phyloP scores from a whole-genome alignment of 2,113 vertebrate genomes.

The Corapipo altera region DNA sequence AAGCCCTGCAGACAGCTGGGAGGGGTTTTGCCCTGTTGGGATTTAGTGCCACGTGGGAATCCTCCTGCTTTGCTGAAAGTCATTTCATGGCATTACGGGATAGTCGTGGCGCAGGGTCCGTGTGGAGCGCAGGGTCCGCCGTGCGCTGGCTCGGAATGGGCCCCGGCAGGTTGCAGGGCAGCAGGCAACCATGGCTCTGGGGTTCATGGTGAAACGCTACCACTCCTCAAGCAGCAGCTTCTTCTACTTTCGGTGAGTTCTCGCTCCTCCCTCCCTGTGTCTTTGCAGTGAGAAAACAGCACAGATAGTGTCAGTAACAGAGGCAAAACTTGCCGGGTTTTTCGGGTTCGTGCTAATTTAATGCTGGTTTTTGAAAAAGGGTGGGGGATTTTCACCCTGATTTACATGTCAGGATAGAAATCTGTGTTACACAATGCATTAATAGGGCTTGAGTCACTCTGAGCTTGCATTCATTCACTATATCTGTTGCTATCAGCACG shows the following conservation, averaged over 20 bases:
- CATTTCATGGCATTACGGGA: conserved; percentile 62
- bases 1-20: conserved; percentile 71
- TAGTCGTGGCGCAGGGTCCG: background rate
- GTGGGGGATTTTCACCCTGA: background rate
- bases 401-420: background rate
- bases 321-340: background rate
- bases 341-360: background rate
- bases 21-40: conserved; percentile 68
- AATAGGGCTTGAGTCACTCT: conserved; percentile 15
- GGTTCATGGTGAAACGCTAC: conserved; percentile 65
- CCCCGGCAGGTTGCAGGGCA: background rate
- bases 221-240: conserved; percentile 57
- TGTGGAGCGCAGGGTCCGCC: background rate
- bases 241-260: conserved; percentile 70
- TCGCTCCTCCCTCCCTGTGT: background rate
- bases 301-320: background rate
- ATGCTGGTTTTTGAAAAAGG: background rate
- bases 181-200: conserved; percentile 65
- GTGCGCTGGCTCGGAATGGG: conserved; percentile 16
- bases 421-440: background rate
- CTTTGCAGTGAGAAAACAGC: background rate
- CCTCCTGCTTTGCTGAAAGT: conserved; percentile 64
- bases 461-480: background rate
- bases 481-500: background rate
- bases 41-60: conserved; percentile 74